Evolutionary conservation across 2,113 vertebrate genomes (phyloP).

Genomic region (Vidua chalybeata): DNA sequence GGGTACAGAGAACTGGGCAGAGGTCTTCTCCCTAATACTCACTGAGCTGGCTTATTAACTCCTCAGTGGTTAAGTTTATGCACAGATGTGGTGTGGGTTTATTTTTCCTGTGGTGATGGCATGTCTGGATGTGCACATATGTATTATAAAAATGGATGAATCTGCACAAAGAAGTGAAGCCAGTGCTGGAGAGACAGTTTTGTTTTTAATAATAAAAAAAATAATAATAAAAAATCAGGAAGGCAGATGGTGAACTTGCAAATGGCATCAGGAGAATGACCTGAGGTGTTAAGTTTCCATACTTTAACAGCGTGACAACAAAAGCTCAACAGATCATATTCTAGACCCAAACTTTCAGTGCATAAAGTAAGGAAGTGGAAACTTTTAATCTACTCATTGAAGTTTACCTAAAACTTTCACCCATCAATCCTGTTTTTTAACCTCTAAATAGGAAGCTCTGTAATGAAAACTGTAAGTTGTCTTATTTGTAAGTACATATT

Average conservation of each 20-base stretch:
- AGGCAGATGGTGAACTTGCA: neutral
- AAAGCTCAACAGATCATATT: neutral
- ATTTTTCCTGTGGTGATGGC: neutral
- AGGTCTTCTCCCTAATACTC: neutral
- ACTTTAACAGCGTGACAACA: neutral
- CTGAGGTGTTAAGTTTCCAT: neutral
- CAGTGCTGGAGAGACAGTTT: neutral
- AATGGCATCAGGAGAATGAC: neutral
- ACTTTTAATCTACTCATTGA: neutral
- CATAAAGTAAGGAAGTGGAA: neutral
- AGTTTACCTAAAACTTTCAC: neutral
- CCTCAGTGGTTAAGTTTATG: neutral
- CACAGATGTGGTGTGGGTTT: neutral
- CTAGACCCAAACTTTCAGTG: neutral
- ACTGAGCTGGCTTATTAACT: neutral
- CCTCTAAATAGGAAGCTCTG: neutral
- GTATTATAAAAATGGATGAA: no score
- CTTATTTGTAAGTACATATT: neutral
- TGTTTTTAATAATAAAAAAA: neutral
- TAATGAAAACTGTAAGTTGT: neutral
- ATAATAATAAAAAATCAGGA: neutral
- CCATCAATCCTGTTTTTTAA: neutral
- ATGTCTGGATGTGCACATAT: fast-evolving
- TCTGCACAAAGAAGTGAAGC: neutral
- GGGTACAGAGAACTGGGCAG: neutral